Percentiles rank a stretch among this genome's conserved stretches.
Evolutionary conservation across 2,113 vertebrate genomes (phyloP).

Genomic region (Fregetta grallaria): DNA sequence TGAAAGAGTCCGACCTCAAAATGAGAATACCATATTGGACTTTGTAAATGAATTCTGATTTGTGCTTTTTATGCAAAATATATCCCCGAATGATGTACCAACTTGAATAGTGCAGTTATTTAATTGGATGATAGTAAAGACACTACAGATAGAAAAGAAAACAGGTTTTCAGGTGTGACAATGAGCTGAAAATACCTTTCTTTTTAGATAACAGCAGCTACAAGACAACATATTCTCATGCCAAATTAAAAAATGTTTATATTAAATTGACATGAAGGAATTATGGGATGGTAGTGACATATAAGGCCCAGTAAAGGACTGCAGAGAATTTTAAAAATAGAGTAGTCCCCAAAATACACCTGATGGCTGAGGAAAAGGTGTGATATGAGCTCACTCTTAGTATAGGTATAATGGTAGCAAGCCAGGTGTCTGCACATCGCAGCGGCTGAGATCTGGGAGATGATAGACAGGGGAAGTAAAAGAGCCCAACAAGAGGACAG

Average conservation of each 20-base stretch:
- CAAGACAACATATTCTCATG: not conserved
- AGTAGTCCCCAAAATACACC: not conserved
- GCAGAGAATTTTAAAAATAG: not conserved
- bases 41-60: not conserved
- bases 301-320: not conserved
- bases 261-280: not conserved
- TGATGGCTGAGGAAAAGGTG: not conserved
- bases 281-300: accelerated
- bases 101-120: not conserved
- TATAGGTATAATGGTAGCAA: not conserved
- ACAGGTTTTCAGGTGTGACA: not conserved
- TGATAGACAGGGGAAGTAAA: not conserved
- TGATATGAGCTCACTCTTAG: not conserved
- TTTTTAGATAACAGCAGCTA: not conserved
- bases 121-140: not conserved
- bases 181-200: not conserved
- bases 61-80: constrained; percentile 1
- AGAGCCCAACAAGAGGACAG: not conserved
- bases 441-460: not conserved
- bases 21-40: not conserved
- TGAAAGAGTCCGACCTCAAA: not conserved
- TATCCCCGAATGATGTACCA: not conserved
- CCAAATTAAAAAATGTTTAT: not conserved
- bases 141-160: not conserved
- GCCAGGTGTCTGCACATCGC: not conserved